Percentiles rank a stretch among this genome's conserved stretches.
These are phyloP conservation scores for Penaeus japonicus DNA, from an alignment of 1,140 invertebrate genomes.

Conservation along the genomic window DNA sequence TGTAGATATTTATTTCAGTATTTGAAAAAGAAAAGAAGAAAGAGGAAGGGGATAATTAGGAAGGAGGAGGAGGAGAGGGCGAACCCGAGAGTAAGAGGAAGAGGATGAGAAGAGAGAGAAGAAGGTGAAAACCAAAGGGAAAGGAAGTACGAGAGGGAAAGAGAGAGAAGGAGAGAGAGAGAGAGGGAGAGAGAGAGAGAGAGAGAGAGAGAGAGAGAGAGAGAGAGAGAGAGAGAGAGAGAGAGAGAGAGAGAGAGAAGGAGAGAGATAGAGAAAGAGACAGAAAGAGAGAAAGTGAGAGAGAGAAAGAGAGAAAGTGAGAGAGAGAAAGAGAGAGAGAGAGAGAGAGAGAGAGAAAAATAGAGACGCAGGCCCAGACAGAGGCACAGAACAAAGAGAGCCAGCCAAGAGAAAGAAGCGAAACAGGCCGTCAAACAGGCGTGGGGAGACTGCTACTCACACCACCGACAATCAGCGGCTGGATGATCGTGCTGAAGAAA, in stretches of 20 bases:
- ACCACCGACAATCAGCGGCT: constrained; percentile 11
- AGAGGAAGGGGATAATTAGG: too few relatives aligned
- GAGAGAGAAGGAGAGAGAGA: not conserved
- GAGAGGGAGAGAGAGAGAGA: constrained; percentile 9
- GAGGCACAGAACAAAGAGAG: not conserved
- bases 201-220: constrained; percentile 20
- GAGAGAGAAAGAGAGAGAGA: not conserved
- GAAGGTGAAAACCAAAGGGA: not conserved
- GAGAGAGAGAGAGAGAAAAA: not conserved
- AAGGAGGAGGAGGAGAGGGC: too few relatives aligned
- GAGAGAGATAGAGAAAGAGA: constrained; percentile 6
- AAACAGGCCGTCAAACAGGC: too few relatives aligned
- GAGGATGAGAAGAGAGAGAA: too few relatives aligned
- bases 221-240: constrained; percentile 4
- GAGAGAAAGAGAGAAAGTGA: not conserved
- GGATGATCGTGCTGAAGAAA: constrained; percentile 23
- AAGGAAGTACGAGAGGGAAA: not conserved
- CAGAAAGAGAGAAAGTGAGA: not conserved
- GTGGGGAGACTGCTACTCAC: not conserved
- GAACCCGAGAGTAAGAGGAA: too few relatives aligned
- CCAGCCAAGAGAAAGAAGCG: too few relatives aligned
- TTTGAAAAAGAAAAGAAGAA: too few relatives aligned
- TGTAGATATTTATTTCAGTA: too few relatives aligned
- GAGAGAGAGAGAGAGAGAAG: not conserved
- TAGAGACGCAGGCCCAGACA: not conserved